phyloP scores from a whole-genome alignment of 37 sponge, comb jelly and placozoan genomes.

The Cliona cf. orientalis region DNA sequence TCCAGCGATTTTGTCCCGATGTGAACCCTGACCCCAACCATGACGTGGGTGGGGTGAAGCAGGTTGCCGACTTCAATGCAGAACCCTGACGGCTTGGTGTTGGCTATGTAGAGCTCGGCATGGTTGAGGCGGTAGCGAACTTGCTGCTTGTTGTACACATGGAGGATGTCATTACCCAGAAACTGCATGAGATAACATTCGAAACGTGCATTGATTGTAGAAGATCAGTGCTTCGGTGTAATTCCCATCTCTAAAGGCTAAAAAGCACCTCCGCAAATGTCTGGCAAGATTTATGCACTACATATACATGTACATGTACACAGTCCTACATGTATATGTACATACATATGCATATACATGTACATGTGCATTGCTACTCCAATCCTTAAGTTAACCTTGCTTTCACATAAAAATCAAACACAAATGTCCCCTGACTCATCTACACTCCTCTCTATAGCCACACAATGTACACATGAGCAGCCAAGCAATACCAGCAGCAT shows the following conservation, averaged over 20 bases:
- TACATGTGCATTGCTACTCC: background rate
- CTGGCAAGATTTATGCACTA: too few relatives aligned
- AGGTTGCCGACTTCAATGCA: slow-evolving; percentile 74
- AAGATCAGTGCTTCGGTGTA: too few relatives aligned
- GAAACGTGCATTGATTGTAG: background rate
- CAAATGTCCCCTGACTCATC: too few relatives aligned
- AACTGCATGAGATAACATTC: slow-evolving; percentile 38
- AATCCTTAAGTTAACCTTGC: too few relatives aligned
- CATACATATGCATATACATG: background rate
- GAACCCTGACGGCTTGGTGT: slow-evolving; percentile 80
- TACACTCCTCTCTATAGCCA: too few relatives aligned
- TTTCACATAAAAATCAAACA: too few relatives aligned
- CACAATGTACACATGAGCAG: too few relatives aligned
- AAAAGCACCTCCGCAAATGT: too few relatives aligned
- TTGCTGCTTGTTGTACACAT: slow-evolving; percentile 85
- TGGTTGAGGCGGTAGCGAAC: slow-evolving; percentile 66
- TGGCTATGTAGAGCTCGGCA: slow-evolving; percentile 78
- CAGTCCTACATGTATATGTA: background rate
- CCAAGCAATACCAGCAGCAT: too few relatives aligned
- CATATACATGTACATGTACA: too few relatives aligned
- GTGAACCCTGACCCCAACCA: slow-evolving; percentile 79
- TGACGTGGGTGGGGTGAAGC: slow-evolving; percentile 40
- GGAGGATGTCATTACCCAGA: slow-evolving; percentile 86
- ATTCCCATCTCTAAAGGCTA: too few relatives aligned
- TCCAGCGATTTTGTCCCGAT: slow-evolving; percentile 72